Evolutionary conservation across 2,888 invertebrate genomes (phyloP).

Genomic region (Clitarchus hookeri): DNA sequence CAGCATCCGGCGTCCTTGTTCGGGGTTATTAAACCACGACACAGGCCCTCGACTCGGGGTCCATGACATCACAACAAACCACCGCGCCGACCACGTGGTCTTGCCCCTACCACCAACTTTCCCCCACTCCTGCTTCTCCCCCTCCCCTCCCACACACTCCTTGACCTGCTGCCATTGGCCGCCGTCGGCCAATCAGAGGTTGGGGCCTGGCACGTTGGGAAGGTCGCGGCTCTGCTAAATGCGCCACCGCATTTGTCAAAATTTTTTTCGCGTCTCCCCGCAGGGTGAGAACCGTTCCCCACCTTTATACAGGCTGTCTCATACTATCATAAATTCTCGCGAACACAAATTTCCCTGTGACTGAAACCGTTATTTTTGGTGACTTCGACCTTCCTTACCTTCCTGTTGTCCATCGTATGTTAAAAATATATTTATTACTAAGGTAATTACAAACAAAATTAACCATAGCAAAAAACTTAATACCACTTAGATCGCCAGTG

Average conservation of each 20-base stretch:
- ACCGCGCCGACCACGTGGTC: neutral
- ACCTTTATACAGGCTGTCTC: neutral
- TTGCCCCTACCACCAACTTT: neutral
- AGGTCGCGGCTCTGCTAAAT: conserved; percentile 2
- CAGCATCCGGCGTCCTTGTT: conserved; percentile 8
- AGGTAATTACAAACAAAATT: too few species aligned
- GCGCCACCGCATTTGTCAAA: neutral
- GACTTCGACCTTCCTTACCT: too few species aligned
- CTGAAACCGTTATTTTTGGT: too few species aligned
- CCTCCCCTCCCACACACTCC: neutral
- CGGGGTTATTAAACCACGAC: conserved; percentile 14
- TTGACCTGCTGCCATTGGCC: neutral
- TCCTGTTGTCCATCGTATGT: too few species aligned
- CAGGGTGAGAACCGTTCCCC: neutral
- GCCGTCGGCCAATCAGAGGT: neutral
- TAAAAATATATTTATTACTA: too few species aligned
- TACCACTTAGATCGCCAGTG: too few species aligned
- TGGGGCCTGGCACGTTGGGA: neutral
- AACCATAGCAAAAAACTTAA: too few species aligned
- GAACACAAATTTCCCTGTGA: too few species aligned
- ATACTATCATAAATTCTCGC: neutral
- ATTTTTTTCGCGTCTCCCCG: neutral
- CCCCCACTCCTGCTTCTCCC: neutral
- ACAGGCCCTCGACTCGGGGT: too few species aligned
- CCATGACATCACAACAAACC: conserved; percentile 14